Evolutionary conservation across 2,797 vertebrate species (phyloP).

Genomic region (Etheostoma nigrum): DNA sequence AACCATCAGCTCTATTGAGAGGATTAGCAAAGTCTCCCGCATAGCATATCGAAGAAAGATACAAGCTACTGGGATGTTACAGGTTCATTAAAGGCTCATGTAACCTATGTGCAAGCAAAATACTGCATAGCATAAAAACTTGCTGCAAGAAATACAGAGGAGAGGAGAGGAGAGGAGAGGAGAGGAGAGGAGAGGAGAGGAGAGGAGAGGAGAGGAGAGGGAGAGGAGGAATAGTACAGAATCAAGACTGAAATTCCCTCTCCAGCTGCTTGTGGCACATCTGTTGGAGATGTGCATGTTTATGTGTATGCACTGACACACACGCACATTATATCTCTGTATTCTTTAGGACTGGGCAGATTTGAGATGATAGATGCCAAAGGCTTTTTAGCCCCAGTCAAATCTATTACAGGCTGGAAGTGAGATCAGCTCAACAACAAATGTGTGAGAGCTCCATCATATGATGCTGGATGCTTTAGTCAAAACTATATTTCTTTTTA

Average conservation of each 20-base stretch:
- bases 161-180: conserved; percentile 4
- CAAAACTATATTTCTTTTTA: conserved; percentile 20
- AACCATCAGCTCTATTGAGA: conserved; percentile 68
- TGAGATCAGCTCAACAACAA: conserved; percentile 49
- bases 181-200: background rate
- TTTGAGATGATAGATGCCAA: conserved; percentile 61
- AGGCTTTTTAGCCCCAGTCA: conserved; percentile 46
- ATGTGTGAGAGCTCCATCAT: conserved; percentile 32
- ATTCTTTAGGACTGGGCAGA: conserved; percentile 55
- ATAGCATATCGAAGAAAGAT: conserved; percentile 60
- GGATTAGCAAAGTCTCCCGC: conserved; percentile 63
- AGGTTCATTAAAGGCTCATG: conserved; percentile 43
- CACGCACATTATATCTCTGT: conserved; percentile 43
- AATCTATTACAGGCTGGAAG: conserved; percentile 56
- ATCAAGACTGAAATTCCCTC: conserved; percentile 75
- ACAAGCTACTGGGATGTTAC: conserved; percentile 36
- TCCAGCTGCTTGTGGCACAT: conserved; percentile 74
- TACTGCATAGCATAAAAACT: conserved; percentile 44
- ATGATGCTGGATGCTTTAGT: conserved; percentile 11
- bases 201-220: background rate
- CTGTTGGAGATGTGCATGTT: conserved; percentile 63
- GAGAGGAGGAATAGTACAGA: conserved; percentile 16
- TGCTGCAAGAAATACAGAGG: conserved; percentile 36
- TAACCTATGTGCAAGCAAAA: conserved; percentile 46
- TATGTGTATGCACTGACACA: conserved; percentile 35